Evolutionary conservation across 2,797 vertebrate genomes (phyloP).

Genomic region (Momotus momota): DNA sequence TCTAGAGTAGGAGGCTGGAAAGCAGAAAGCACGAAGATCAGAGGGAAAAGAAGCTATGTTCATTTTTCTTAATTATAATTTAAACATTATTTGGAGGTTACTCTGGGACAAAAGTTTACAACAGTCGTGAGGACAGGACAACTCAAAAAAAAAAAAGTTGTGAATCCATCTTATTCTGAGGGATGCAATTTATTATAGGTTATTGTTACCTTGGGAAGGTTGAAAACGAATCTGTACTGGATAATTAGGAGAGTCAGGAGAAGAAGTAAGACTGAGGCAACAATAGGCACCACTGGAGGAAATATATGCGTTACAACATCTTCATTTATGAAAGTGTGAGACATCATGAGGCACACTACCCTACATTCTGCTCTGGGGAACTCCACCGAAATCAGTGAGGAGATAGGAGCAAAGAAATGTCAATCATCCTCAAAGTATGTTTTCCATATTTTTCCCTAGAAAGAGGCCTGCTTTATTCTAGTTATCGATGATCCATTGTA

Average conservation of each 20-base stretch:
- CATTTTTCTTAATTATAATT: not conserved
- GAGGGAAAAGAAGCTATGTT: not conserved
- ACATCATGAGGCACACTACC: not conserved
- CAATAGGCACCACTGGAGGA: not conserved
- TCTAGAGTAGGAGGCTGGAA: not conserved
- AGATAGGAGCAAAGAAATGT: not conserved
- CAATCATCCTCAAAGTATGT: not conserved
- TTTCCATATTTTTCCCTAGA: not conserved
- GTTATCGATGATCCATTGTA: not conserved
- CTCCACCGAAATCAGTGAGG: not conserved
- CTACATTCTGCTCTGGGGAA: not conserved
- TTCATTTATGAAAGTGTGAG: not conserved
- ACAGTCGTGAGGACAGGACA: not conserved
- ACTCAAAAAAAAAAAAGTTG: not conserved
- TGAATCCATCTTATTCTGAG: not conserved
- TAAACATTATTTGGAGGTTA: not conserved
- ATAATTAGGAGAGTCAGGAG: not conserved
- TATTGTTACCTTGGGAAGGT: not conserved
- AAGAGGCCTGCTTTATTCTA: not conserved
- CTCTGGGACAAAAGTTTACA: not conserved
- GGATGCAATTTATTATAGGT: not conserved
- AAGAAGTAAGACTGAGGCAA: not conserved
- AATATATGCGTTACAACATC: not conserved
- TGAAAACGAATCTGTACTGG: not conserved
- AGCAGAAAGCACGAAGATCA: not conserved